Base-by-base conservation (phyloP, 2,797 vertebrate genomes). In the Cichlasoma orientale region DNA sequence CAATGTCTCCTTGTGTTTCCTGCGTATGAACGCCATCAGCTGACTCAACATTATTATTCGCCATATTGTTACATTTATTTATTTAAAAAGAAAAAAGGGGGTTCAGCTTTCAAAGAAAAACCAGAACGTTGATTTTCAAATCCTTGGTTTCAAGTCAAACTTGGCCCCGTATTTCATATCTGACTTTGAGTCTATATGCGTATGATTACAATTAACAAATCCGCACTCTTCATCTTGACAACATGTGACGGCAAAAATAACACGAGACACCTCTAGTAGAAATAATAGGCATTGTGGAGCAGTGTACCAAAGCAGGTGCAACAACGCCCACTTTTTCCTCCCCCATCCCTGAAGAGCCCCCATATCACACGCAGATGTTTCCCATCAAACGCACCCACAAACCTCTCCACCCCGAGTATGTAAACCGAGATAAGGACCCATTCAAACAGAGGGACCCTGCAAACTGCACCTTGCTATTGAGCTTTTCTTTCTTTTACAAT, bases 211-310 rank as follows among this genome's bases (percentile, higher is more conserved):
- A 70, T 1, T 31, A 78, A 55, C 76, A 66, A 6, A 72, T 47
- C 21, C 38, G 73, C 33, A 8, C 50, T 41, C 82, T 92, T 83
- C 93, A 92, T 94, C 74, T 36, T 96, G 94, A 94, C 94, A 94
- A 91, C 95, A 93, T n/a, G 95, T 95, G 94, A 95, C 91, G 90
- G 93, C 83, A 55, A 77, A 78, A 84, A 88, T 73, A 85, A 29
- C 44, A 14, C 5, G 54, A 85, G 81, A 78, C 77, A 82, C 85
- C 83, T 76, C 73, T 84, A 71, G 86, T 84, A 79, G 77, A 96
- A 97, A 98, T 97, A 97, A 98, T 97, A 97, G 93, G 95, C 96
- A 97, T 97, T 98, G 97, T 97, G 96, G 95, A 96, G 94, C 95
- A 93, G 93, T 93, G 96, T 93, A 94, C 93, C 90, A 87, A 94